Conservation (phyloP, 1,140 invertebrate species). For the Drosophila busckii region DNA sequence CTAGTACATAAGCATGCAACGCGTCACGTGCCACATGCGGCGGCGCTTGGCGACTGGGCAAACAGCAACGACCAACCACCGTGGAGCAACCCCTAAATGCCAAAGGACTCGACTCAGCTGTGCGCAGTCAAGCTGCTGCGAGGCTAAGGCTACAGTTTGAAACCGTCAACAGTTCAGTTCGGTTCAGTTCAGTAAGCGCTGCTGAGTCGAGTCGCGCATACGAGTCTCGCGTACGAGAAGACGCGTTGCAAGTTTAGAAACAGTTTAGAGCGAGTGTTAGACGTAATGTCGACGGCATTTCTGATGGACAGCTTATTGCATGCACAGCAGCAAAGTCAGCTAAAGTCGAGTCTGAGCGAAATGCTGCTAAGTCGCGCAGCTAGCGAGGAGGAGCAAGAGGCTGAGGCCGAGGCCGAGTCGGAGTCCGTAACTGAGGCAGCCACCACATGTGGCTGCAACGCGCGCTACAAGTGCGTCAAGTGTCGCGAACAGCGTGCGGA, state of each 20-base stretch:
- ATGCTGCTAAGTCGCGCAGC: constrained; percentile 53
- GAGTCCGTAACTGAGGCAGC: constrained; percentile 44
- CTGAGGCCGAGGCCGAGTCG: constrained; percentile 16
- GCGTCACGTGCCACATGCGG: constrained; percentile 51
- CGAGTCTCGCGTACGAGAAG: constrained; percentile 36
- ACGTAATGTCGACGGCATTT: constrained; percentile 72
- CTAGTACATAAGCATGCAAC: constrained; percentile 40
- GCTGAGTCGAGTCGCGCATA: constrained; percentile 70
- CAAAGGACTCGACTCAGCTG: no score
- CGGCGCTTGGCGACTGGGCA: constrained; percentile 56
- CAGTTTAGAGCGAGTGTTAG: constrained; percentile 5
- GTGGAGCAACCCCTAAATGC: constrained; percentile 71
- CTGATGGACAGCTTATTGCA: constrained; percentile 72
- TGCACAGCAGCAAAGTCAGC: constrained; percentile 65
- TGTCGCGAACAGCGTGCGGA: constrained; percentile 62
- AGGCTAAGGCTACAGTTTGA: constrained; percentile 2
- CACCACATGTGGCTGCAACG: no score
- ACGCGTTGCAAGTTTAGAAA: constrained; percentile 18
- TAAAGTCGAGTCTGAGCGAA: constrained; percentile 60
- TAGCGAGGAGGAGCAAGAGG: constrained; percentile 8
- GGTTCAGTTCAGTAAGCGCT: constrained; percentile 54
- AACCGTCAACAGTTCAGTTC: constrained; percentile 1
- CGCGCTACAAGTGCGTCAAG: constrained; percentile 77
- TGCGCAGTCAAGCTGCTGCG: constrained; percentile 11
- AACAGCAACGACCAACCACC: constrained; percentile 76